phyloP scores from a whole-genome alignment of 2,888 invertebrate species.

The Drosophila emarginata region DNA sequence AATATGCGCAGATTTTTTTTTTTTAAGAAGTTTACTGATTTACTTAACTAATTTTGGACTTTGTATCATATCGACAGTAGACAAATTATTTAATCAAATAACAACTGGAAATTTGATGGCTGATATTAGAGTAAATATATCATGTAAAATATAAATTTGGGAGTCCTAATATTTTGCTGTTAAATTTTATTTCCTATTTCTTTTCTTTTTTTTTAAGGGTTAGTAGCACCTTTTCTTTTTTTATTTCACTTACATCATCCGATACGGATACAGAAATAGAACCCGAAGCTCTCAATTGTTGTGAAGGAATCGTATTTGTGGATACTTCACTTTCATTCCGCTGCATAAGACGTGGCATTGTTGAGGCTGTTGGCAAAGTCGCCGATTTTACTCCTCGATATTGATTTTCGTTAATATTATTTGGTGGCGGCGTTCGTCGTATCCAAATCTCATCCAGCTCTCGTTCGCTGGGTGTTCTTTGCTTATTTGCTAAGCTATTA shows the following conservation, averaged over 20 bases:
- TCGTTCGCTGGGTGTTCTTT: conserved; percentile 63
- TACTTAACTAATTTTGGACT: not conserved
- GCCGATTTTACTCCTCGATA: not conserved
- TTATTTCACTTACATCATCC: conserved; percentile 77
- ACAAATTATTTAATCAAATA: not conserved
- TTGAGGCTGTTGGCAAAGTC: conserved; percentile 36
- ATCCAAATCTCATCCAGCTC: conserved; percentile 80
- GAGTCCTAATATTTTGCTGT: too few relatives aligned
- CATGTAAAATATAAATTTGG: not conserved
- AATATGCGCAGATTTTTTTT: not conserved
- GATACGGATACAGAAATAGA: conserved; percentile 63
- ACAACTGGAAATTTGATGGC: not conserved
- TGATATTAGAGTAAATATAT: not conserved
- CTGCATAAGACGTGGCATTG: conserved; percentile 58
- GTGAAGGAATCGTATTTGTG: conserved; percentile 65
- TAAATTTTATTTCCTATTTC: too few relatives aligned
- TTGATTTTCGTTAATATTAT: not conserved
- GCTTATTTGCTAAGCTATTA: conserved; percentile 58
- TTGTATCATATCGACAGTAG: not conserved
- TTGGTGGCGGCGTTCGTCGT: conserved; percentile 46
- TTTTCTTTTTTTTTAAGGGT: not conserved
- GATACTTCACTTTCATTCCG: conserved; percentile 69
- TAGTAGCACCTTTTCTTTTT: not conserved
- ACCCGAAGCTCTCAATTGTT: conserved; percentile 56
- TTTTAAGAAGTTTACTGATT: not conserved